phyloP scores from a whole-genome alignment of 2,888 invertebrate genomes.

The Volucella bombylans region DNA sequence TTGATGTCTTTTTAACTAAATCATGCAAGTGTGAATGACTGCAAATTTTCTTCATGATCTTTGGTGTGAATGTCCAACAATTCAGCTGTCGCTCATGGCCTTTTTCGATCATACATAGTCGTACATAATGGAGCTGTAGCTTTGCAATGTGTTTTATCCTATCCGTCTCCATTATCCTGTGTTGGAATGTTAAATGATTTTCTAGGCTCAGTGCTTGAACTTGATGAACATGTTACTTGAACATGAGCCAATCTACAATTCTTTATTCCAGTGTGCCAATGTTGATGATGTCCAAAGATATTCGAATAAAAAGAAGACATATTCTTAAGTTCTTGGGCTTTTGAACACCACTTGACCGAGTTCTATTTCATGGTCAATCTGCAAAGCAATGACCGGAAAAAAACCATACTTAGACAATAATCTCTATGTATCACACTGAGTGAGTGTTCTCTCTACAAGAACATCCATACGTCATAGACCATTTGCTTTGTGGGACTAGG shows the following conservation, averaged over 20 bases:
- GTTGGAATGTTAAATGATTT: slow-evolving; percentile 11
- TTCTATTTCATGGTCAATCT: slow-evolving; percentile 69
- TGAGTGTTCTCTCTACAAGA: slow-evolving; percentile 32
- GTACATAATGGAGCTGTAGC: background rate
- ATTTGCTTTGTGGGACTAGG: slow-evolving; percentile 65
- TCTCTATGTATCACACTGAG: background rate
- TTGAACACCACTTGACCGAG: slow-evolving; percentile 61
- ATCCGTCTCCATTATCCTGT: background rate
- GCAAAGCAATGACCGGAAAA: slow-evolving; percentile 57
- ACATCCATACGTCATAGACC: slow-evolving; percentile 50
- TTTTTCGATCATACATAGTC: background rate
- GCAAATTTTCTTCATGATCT: slow-evolving; percentile 31
- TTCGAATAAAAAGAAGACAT: too few species aligned
- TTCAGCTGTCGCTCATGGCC: slow-evolving; percentile 7
- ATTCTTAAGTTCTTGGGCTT: background rate
- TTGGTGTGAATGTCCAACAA: slow-evolving; percentile 27
- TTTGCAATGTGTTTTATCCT: background rate
- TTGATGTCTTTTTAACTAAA: slow-evolving; percentile 34
- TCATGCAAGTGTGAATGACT: slow-evolving; percentile 36
- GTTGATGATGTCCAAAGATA: too few species aligned
- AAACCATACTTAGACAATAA: slow-evolving; percentile 59
- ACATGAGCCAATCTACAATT: background rate
- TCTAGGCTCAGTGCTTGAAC: background rate
- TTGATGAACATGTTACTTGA: slow-evolving; percentile 2
- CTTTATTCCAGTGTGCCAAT: too few species aligned